Evolutionary conservation across 2,113 vertebrate species (phyloP).

Genomic region (Carassius carassius): DNA sequence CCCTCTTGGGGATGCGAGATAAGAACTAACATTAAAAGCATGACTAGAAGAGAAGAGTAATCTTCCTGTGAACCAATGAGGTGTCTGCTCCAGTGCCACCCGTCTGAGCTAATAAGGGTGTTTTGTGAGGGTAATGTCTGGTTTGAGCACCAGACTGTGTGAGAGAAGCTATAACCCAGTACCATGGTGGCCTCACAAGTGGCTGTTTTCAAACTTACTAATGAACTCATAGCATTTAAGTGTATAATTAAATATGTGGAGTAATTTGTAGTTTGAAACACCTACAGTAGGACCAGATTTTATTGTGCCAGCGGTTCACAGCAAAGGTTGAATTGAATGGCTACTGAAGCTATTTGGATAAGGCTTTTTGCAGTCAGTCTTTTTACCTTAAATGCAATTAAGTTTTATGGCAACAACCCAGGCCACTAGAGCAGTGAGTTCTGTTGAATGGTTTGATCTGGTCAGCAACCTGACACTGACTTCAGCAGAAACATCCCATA

Average conservation of each 20-base stretch:
- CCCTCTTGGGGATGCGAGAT: slow-evolving; percentile 55
- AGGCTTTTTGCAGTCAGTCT: background rate
- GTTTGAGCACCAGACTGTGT: slow-evolving; percentile 54
- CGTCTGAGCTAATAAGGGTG: slow-evolving; percentile 55
- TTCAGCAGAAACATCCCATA: slow-evolving; percentile 10
- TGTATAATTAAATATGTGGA: slow-evolving; percentile 39
- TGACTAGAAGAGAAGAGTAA: slow-evolving; percentile 55
- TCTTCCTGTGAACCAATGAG: slow-evolving; percentile 47
- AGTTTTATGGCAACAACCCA: background rate
- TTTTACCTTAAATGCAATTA: background rate
- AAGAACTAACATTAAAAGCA: slow-evolving; percentile 58
- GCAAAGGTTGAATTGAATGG: background rate
- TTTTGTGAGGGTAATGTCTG: slow-evolving; percentile 57
- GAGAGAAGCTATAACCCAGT: slow-evolving; percentile 49
- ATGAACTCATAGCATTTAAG: slow-evolving; percentile 41
- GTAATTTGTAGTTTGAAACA: slow-evolving; percentile 55
- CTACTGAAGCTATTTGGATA: background rate
- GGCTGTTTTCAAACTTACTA: slow-evolving; percentile 51
- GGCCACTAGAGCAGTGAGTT: background rate
- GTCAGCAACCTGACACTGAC: background rate
- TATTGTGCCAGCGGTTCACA: slow-evolving; percentile 7
- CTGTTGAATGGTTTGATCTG: background rate
- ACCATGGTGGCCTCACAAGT: slow-evolving; percentile 47
- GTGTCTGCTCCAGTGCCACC: slow-evolving; percentile 42
- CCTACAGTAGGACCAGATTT: background rate